Percentiles rank a stretch among this genome's conserved stretches.
Evolutionary conservation across 2,797 vertebrate species (phyloP).

Genomic region (Lithobates sylvaticus): DNA sequence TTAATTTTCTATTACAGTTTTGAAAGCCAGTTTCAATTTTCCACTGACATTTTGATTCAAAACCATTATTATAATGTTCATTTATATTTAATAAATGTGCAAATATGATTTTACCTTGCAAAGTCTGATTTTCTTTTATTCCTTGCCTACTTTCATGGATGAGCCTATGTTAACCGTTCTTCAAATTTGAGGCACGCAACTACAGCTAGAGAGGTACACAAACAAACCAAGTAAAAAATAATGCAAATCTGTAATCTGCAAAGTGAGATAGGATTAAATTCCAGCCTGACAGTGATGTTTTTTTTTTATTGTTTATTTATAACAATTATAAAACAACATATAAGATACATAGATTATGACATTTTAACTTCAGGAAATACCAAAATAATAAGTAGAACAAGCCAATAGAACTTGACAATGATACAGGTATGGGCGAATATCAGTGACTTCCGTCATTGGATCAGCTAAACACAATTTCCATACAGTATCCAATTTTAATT

Average conservation of each 20-base stretch:
- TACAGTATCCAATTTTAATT: no score
- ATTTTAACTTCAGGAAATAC: no score
- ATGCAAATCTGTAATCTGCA: no score
- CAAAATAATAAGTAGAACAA: no score
- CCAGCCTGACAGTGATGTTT: no score
- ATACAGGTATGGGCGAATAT: no score
- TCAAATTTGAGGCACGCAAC: background rate
- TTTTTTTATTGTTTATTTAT: no score
- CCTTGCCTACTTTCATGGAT: background rate
- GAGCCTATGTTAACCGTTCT: background rate
- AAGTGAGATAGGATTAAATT: background rate
- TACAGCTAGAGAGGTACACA: background rate
- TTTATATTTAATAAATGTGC: slow-evolving; percentile 4
- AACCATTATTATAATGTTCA: background rate
- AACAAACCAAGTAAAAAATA: background rate
- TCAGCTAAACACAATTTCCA: no score
- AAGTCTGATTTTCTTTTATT: background rate
- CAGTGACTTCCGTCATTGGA: no score
- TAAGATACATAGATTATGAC: no score
- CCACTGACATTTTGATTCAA: background rate
- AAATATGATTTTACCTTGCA: slow-evolving; percentile 10
- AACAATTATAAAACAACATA: no score
- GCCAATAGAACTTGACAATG: no score
- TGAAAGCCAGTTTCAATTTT: slow-evolving; percentile 11
- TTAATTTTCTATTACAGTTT: slow-evolving; percentile 11